Conservation (phyloP, 2,888 invertebrate genomes). For the Acrocera orbiculus region DNA sequence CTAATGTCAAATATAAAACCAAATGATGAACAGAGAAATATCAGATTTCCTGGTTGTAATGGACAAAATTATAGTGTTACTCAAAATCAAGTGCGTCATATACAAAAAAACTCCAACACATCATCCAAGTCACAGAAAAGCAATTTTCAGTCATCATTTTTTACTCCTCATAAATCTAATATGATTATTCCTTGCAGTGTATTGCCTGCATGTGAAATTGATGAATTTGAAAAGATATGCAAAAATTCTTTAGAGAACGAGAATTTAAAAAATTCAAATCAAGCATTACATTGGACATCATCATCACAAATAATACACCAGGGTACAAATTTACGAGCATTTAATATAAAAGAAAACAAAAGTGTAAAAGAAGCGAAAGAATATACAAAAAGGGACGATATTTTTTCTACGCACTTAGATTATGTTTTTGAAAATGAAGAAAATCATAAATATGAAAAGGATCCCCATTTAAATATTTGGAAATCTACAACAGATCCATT, state of each 20-base stretch:
- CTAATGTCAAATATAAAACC: conserved; percentile 25
- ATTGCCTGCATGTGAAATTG: too few species aligned
- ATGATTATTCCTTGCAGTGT: too few species aligned
- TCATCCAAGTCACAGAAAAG: too few species aligned
- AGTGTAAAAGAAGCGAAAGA: conserved; percentile 1
- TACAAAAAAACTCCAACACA: conserved; percentile 58
- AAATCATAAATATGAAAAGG: conserved; percentile 14
- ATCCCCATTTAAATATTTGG: conserved; percentile 27
- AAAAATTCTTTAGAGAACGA: too few species aligned
- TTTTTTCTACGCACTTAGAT: conserved; percentile 52
- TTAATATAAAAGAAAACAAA: conserved; percentile 4
- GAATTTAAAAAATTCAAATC: too few species aligned
- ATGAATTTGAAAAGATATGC: too few species aligned
- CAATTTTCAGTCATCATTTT: too few species aligned
- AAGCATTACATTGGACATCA: conserved; percentile 27
- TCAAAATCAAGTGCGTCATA: conserved; percentile 73
- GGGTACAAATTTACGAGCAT: conserved; percentile 19
- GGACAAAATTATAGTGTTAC: conserved; percentile 79
- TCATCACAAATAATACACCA: conserved; percentile 28
- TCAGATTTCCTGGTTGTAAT: conserved; percentile 69
- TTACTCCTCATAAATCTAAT: too few species aligned
- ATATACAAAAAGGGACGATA: conserved; percentile 33
- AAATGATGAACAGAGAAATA: conserved; percentile 49
- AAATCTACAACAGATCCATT: conserved; percentile 21
- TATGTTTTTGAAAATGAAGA: conserved; percentile 54